Conservation (phyloP, 2,797 vertebrate species). For the Enoplosus armatus region DNA sequence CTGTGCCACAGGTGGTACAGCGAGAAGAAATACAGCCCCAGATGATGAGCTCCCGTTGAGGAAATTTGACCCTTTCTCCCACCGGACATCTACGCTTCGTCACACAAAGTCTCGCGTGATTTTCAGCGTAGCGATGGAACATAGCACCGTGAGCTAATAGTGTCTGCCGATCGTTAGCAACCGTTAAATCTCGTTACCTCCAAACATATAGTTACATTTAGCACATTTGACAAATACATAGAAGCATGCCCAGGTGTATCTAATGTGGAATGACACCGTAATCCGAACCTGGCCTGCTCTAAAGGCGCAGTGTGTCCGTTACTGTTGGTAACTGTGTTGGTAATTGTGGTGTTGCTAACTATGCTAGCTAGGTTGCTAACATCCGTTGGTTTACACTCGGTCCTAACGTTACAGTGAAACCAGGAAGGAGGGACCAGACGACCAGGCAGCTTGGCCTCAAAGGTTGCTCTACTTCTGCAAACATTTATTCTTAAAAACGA, state of each 20-base stretch:
- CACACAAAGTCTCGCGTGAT: conserved; percentile 62
- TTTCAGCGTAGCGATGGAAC: background rate
- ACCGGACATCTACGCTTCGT: background rate
- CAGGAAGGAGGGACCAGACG: conserved; percentile 71
- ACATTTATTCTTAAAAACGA: background rate
- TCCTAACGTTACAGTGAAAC: conserved; percentile 34
- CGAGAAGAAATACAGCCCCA: background rate
- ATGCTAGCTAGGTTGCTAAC: conserved; percentile 64
- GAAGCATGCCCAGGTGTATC: fast-evolving
- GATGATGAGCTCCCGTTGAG: background rate
- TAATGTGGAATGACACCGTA: background rate
- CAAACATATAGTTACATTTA: background rate
- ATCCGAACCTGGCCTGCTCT: background rate
- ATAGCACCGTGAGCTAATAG: conserved; percentile 39
- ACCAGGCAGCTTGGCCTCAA: conserved; percentile 51
- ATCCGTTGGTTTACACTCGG: conserved; percentile 31
- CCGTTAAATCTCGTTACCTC: background rate
- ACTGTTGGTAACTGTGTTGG: background rate
- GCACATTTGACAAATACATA: background rate
- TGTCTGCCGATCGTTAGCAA: conserved; percentile 4
- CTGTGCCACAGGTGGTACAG: conserved; percentile 14
- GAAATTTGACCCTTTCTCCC: conserved; percentile 10
- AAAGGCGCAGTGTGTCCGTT: background rate
- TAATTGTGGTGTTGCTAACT: conserved; percentile 25
- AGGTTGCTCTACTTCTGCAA: conserved; percentile 10